Evolutionary conservation across 2,888 invertebrate species (phyloP).

Genomic region (Idaea biselata): DNA sequence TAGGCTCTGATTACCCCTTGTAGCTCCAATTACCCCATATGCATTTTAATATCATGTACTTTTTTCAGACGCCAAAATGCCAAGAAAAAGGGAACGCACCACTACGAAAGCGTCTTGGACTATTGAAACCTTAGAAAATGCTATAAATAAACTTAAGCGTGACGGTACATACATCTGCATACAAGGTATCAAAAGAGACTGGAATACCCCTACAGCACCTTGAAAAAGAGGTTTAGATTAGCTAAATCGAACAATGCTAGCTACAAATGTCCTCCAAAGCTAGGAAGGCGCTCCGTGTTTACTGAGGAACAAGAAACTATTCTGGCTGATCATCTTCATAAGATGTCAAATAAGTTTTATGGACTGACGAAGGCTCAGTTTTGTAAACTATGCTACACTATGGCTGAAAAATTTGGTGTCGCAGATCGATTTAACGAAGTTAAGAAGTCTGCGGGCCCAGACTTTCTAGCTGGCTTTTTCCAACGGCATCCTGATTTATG

Average conservation of each 20-base stretch:
- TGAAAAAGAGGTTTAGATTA: constrained; percentile 20
- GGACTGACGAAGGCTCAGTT: constrained; percentile 27
- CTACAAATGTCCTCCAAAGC: constrained; percentile 25
- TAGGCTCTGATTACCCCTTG: constrained; percentile 21
- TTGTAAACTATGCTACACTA: constrained; percentile 26
- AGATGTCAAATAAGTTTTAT: constrained; percentile 30
- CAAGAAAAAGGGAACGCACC: constrained; percentile 20
- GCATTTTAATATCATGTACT: constrained; percentile 5
- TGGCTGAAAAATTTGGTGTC: constrained; percentile 26
- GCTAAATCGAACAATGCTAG: constrained; percentile 23
- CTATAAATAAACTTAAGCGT: constrained; percentile 15
- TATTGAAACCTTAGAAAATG: constrained; percentile 22
- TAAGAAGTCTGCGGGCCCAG: not conserved
- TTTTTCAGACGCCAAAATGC: constrained; percentile 19
- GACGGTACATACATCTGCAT: constrained; percentile 20
- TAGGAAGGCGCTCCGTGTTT: constrained; percentile 27
- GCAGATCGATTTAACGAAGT: constrained; percentile 26
- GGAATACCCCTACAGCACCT: constrained; percentile 14
- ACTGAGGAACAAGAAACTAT: constrained; percentile 26
- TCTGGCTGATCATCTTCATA: constrained; percentile 26
- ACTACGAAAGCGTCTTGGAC: constrained; percentile 20
- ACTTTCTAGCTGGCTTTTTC: constrained; percentile 14
- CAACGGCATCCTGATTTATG: constrained; percentile 16
- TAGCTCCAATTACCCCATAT: constrained; percentile 13
- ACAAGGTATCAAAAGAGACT: constrained; percentile 21